Conservation (phyloP, 1,140 invertebrate species). For the Eupristina koningsbergeri region DNA sequence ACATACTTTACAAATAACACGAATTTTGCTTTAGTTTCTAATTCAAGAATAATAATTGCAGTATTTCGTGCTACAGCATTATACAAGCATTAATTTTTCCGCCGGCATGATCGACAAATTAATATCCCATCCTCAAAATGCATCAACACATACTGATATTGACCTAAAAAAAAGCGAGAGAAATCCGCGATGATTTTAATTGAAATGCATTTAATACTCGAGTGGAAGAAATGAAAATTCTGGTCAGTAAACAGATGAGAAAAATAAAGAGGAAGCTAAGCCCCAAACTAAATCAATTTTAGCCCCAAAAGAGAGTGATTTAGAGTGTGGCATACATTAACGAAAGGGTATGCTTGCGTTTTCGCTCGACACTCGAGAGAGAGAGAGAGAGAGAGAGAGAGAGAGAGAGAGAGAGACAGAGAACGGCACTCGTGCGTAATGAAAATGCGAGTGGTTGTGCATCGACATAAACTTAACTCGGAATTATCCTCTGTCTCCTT, state of each 20-base stretch:
- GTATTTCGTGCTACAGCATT: not conserved
- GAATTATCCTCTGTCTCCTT: not conserved
- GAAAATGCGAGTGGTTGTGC: not conserved
- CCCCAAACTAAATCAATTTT: not conserved
- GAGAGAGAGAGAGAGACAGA: too few species aligned
- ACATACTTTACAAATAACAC: constrained; percentile 18
- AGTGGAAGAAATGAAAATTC: not conserved
- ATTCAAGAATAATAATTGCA: not conserved
- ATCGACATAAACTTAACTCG: constrained; percentile 1
- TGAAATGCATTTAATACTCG: not conserved
- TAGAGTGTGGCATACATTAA: not conserved
- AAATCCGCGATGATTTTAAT: not conserved
- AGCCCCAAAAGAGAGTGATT: not conserved
- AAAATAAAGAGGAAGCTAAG: not conserved
- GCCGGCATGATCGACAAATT: not conserved
- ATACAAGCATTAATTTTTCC: not conserved
- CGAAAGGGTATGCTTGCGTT: not conserved
- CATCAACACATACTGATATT: not conserved
- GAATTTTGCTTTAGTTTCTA: not conserved
- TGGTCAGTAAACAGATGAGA: not conserved
- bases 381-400: too few species aligned
- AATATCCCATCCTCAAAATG: not conserved
- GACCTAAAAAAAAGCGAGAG: not conserved
- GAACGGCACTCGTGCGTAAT: constrained; percentile 28
- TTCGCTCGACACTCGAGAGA: too few species aligned